Evolutionary conservation across 2,797 vertebrate species (phyloP), one percentile per base, ranked within the genome.

Genomic region (Falco naumanni): DNA sequence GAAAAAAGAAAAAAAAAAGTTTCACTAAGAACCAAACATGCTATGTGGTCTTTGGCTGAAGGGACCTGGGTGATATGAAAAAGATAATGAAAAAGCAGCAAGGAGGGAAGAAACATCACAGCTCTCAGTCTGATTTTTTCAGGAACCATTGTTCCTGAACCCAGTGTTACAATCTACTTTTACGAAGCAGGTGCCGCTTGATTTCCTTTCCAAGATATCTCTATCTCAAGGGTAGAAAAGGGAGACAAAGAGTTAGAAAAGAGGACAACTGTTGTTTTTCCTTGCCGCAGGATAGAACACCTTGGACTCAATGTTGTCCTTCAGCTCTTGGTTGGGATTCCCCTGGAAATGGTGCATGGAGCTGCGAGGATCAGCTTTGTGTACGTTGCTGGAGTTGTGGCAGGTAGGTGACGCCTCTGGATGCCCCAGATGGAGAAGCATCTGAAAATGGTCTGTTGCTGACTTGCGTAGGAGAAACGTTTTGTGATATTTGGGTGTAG

Each of bases 331-430:
- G 99, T 99, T 80, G 99, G 99, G 56, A 98, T 99, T 87, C 99
- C 99, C 37, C 98, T 99, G 95, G 99, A 99, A 97, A 99, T 99
- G 99, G 99, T 99, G 76, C 99, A 99, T 0, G 99, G 99, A 95
- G 99, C 99, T 21, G 96, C 98, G 34, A 98, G 99, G 95, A 99
- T 99, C 19, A 99, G 99, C 84, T 98, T 99, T 71, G 98, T 99
- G 91, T 99, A 99, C 16, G 75, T 99, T 87, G 99, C 99, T 33
- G 99, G 99, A 25, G 99, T 99, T 54, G 97, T 99, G 90, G 99
- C 99, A 99, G 99, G 99, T 99, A 98, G 95, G 98, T 86, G 93
- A 93, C 47, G 16, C 43, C 50, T 80, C 77, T 22, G 14, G n/a
- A 25, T 39, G 76, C 39, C 31, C 33, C 19, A 45, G 60, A 24